Base-by-base conservation (phyloP, 2,113 vertebrate species). In the Pterocles burchelli region DNA sequence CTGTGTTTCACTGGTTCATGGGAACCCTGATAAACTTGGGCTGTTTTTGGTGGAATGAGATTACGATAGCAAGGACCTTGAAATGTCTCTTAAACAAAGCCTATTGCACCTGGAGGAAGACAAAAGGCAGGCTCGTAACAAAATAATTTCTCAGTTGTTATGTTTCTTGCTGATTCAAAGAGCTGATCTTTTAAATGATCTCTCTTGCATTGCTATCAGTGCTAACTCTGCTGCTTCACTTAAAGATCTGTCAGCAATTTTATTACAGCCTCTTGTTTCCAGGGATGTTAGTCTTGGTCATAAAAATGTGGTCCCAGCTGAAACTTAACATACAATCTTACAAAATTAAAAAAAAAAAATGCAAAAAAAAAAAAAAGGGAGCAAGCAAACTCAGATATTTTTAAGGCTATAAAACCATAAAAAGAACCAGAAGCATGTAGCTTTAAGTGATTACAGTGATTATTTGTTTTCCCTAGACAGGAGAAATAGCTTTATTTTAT, bases 11-110 rank as follows among this genome's bases (percentile, higher is more conserved):
- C 63, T 7, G 4, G 33, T 90, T 93, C 85, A 62, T 86, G 83
- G 76, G 95, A 96, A 96, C 85, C 68, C 85, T 85, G 92, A 95
- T 97, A 94, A 91, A 96, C 43, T 63, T 46, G 63, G 89, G 85
- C 95, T 88, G 96, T 4, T 97, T 94, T 94, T 54, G 38, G 20
- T 45, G 26, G 72, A 76, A 66, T 18, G 10, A 85, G 85, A 93
- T 90, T 93, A 93, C 7, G 81, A 95, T 57, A 91, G 66, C 8
- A 62, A n/a, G 33, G 86, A 95, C 88, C 96, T 97, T 91, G 90
- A 96, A 96, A 97, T 10, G 83, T 85, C 80, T 86, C 91, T 88
- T 54, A 87, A 85, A 66, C 96, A 95, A 91, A 97, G 82, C 13
- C 3, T 57, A 75, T 65, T 43, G 91, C 89, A 95, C 85, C 83